A percentile compares a stretch with the other conserved stretches of the same genome.
Conservation (phyloP, 1,140 invertebrate species). For the Drosophila nikananu region DNA sequence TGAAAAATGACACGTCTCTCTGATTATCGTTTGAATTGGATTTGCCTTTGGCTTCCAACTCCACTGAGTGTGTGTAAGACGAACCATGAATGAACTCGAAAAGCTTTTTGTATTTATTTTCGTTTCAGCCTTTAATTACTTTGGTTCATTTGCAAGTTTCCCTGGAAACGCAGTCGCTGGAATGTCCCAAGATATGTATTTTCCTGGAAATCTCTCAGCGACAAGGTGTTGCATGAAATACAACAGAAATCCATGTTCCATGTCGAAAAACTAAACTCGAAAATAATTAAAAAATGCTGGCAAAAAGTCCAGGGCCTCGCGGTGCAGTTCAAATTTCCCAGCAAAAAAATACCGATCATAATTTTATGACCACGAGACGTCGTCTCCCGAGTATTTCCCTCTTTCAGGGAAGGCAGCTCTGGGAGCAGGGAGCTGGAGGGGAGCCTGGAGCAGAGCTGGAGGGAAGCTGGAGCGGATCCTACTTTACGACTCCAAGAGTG, state of each 20-base stretch:
- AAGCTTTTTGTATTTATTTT: conserved; percentile 24
- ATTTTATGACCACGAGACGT: conserved; percentile 66
- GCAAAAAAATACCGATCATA: conserved; percentile 76
- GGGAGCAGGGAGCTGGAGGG: background rate
- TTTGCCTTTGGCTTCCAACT: background rate
- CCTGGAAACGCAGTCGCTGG: conserved; percentile 35
- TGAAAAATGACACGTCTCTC: conserved; percentile 74
- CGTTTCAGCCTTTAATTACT: conserved; percentile 23
- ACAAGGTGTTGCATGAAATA: conserved; percentile 81
- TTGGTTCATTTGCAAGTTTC: conserved; percentile 38
- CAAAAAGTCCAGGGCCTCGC: conserved; percentile 39
- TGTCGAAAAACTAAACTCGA: conserved; percentile 69
- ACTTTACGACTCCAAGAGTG: conserved; percentile 63
- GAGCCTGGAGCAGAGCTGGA: conserved; percentile 11
- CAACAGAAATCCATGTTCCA: conserved; percentile 69
- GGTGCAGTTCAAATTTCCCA: conserved; percentile 73
- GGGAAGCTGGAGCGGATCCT: conserved; percentile 21
- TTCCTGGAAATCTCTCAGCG: conserved; percentile 29
- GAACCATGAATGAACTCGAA: conserved; percentile 30
- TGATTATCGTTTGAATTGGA: conserved; percentile 37
- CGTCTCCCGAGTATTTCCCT: conserved; percentile 35
- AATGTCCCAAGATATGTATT: conserved; percentile 61
- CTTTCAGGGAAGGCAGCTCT: background rate
- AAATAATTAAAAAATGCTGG: conserved; percentile 71
- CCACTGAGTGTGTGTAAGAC: conserved; percentile 6